Evolutionary conservation across 2,797 vertebrate genomes (phyloP).

Genomic region (Anomalospiza imberbis): DNA sequence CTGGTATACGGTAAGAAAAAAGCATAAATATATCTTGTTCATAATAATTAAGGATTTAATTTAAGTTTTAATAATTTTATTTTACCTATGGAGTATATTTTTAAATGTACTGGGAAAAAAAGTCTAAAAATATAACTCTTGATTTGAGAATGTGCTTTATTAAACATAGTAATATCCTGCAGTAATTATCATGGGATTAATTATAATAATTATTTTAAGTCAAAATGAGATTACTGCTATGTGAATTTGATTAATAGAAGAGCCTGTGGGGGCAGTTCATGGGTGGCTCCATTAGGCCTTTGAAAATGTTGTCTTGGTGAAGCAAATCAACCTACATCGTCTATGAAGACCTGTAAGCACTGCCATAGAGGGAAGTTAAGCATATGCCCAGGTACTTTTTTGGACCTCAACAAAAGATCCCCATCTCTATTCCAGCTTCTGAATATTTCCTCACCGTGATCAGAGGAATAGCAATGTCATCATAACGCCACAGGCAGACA

Average conservation of each 20-base stretch:
- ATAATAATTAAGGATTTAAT: background rate
- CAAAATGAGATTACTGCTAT: background rate
- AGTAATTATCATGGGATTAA: slow-evolving; percentile 35
- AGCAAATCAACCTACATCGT: background rate
- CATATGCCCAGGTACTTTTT: background rate
- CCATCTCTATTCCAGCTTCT: background rate
- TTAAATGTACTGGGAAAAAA: background rate
- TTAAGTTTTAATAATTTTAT: background rate
- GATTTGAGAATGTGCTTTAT: background rate
- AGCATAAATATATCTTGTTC: background rate
- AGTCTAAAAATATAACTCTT: background rate
- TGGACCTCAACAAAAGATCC: background rate
- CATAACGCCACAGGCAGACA: background rate
- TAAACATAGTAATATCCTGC: background rate
- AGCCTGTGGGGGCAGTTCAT: background rate
- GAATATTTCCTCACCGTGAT: background rate
- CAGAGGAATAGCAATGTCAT: background rate
- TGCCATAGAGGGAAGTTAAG: background rate
- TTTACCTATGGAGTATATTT: background rate
- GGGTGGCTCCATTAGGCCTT: background rate
- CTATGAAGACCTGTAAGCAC: background rate
- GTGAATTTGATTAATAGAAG: background rate
- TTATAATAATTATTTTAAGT: background rate
- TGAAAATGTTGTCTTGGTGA: background rate
- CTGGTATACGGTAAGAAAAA: background rate